Conservation (phyloP, 2,797 vertebrate genomes). For the Coilia nasus region DNA sequence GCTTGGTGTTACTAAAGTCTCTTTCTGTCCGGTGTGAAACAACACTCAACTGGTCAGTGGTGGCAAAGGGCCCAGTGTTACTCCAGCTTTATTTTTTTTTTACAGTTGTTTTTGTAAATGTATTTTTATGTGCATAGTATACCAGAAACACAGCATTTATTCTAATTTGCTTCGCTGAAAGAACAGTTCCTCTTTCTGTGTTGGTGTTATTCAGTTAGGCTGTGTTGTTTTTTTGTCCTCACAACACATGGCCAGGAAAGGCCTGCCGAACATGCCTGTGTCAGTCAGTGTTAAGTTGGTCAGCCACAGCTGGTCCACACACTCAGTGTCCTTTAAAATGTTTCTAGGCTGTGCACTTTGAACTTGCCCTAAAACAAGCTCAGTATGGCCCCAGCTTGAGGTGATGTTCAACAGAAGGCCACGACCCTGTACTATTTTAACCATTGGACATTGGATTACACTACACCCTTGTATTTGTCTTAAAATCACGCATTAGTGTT, state of each 20-base stretch:
- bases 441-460: background rate
- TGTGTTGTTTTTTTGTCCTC: background rate
- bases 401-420: background rate
- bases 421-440: background rate
- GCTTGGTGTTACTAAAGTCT: too few relatives aligned
- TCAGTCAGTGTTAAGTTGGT: background rate
- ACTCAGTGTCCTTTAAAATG: background rate
- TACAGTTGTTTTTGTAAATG: too few relatives aligned
- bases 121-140: too few relatives aligned
- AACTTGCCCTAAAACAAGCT: background rate
- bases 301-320: background rate
- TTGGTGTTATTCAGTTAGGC: background rate
- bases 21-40: background rate
- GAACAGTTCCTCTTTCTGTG: background rate
- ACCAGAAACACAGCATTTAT: background rate
- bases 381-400: background rate
- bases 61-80: background rate
- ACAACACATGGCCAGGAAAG: background rate
- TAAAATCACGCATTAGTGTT: too few relatives aligned
- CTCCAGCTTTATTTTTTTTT: background rate
- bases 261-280: background rate
- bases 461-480: too few relatives aligned
- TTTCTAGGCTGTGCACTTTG: background rate
- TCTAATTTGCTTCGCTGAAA: background rate
- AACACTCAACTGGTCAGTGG: background rate